These are phyloP conservation scores for Anaspis maculata DNA, from an alignment of 2,888 invertebrate species.

Conservation along the genomic window DNA sequence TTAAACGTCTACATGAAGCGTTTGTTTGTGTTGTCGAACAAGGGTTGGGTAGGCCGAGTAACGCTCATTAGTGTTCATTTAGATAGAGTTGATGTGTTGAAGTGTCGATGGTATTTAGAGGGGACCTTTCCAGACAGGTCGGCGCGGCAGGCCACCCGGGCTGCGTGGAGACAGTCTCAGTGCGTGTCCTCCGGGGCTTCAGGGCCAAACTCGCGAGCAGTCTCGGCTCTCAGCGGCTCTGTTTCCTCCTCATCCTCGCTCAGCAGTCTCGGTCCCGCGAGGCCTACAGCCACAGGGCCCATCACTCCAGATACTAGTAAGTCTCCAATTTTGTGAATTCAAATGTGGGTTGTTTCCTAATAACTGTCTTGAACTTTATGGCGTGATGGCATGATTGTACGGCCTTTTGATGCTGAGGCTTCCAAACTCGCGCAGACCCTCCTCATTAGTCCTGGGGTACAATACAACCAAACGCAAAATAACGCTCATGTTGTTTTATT, in stretches of 20 bases:
- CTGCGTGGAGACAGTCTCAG: constrained; percentile 80
- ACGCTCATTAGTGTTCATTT: neutral
- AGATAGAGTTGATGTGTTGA: constrained; percentile 33
- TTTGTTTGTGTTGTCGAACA: neutral
- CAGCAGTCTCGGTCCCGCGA: constrained; percentile 51
- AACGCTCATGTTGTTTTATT: no score
- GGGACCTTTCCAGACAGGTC: constrained; percentile 71
- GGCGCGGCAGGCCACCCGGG: constrained; percentile 79
- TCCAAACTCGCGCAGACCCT: no score
- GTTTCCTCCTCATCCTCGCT: constrained; percentile 59
- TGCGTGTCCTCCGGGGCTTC: constrained; percentile 66
- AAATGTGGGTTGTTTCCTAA: no score
- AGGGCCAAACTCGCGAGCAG: constrained; percentile 48
- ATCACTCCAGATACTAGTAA: constrained; percentile 64
- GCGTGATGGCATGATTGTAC: no score
- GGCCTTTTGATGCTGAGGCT: no score
- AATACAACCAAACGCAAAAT: no score
- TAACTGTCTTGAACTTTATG: no score
- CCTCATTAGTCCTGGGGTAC: no score
- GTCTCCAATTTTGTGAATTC: no score
- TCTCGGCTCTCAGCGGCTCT: constrained; percentile 76
- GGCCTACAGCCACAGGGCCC: constrained; percentile 56
- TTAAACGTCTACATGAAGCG: constrained; percentile 12
- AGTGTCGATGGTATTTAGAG: constrained; percentile 45
- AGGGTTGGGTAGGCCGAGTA: no score